phyloP scores from a whole-genome alignment of 2,113 vertebrate genomes.

The Fulica atra region DNA sequence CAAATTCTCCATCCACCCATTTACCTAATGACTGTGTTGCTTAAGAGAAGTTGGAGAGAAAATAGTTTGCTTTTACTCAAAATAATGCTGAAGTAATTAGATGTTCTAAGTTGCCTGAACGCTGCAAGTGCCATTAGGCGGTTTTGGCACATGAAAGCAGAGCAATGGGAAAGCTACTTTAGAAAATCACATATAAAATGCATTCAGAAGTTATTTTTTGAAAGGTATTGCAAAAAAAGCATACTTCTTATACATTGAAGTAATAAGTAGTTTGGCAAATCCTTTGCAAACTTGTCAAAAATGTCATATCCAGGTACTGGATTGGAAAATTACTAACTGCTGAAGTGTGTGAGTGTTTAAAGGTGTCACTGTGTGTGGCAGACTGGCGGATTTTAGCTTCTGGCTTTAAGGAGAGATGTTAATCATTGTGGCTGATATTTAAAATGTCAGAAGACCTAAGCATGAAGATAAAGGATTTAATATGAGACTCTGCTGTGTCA shows the following conservation, averaged over 20 bases:
- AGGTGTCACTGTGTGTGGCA: slow-evolving; percentile 56
- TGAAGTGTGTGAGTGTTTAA: slow-evolving; percentile 72
- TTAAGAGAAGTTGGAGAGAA: background rate
- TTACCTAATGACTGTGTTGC: background rate
- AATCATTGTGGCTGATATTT: slow-evolving; percentile 69
- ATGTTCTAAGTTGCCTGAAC: slow-evolving; percentile 1
- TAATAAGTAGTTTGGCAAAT: slow-evolving; percentile 71
- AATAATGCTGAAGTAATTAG: slow-evolving; percentile 16
- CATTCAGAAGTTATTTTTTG: slow-evolving; percentile 45
- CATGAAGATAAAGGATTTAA: slow-evolving; percentile 52
- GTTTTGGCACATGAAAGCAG: slow-evolving; percentile 1
- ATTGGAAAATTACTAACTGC: slow-evolving; percentile 76
- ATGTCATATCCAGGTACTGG: slow-evolving; percentile 73
- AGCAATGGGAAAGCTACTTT: slow-evolving; percentile 50
- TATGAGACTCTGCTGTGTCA: slow-evolving; percentile 22
- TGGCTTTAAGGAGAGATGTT: slow-evolving; percentile 70
- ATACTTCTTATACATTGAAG: slow-evolving; percentile 51
- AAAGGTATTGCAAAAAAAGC: slow-evolving; percentile 31
- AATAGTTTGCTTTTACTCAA: background rate
- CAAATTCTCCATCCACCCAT: background rate
- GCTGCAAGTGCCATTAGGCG: background rate
- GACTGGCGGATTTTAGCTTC: slow-evolving; percentile 67
- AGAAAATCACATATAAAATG: slow-evolving; percentile 33
- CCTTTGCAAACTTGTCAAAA: slow-evolving; percentile 74
- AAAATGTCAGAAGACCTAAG: slow-evolving; percentile 71